Conservation (phyloP, 2,797 vertebrate genomes). For the Xiphorhynchus erythropygius region DNA sequence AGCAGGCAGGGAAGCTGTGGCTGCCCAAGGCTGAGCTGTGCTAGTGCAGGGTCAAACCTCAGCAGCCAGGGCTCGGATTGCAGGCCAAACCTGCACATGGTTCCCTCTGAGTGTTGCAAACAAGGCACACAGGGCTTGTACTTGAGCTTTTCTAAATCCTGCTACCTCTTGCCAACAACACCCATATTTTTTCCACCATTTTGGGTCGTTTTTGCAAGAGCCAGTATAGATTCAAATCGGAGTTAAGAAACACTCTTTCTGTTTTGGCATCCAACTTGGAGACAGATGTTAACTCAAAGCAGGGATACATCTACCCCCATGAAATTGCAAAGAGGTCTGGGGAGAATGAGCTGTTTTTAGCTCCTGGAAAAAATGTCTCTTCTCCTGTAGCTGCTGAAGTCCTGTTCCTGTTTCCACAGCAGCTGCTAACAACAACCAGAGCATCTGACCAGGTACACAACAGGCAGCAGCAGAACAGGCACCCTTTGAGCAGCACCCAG, state of each 20-base stretch:
- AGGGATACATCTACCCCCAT: constrained; percentile 2
- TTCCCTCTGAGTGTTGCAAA: not conserved
- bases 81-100: not conserved
- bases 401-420: constrained; percentile 42
- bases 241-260: not conserved
- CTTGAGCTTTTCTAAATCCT: not conserved
- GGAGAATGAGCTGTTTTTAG: constrained; percentile 16
- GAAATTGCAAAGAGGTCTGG: constrained; percentile 5
- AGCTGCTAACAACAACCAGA: not conserved
- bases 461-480: not conserved
- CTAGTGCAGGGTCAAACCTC: not conserved
- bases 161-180: not conserved
- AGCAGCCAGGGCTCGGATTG: not conserved
- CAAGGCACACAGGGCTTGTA: not conserved
- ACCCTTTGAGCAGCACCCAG: not conserved
- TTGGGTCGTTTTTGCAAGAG: not conserved
- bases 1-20: accelerated
- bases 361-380: constrained; percentile 29
- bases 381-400: constrained; percentile 29
- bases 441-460: not conserved
- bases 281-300: constrained; percentile 18
- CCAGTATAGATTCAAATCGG: not conserved
- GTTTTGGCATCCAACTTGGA: not conserved
- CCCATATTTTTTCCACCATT: not conserved
- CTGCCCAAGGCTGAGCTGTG: not conserved